Conservation (phyloP, 2,113 vertebrate genomes). For the Zapus hudsonius region DNA sequence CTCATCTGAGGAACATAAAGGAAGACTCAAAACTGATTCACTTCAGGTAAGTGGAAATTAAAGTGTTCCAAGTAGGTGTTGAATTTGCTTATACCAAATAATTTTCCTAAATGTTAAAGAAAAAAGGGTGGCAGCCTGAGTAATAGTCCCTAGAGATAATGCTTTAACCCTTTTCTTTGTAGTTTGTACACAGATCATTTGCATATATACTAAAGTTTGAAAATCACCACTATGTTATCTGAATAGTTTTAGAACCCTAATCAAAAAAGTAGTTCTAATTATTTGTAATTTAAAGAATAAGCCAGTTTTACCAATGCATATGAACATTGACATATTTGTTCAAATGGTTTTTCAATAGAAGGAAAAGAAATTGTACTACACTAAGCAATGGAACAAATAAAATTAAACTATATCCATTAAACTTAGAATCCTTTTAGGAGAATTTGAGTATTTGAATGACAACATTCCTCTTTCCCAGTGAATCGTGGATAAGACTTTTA, state of each 20-base stretch:
- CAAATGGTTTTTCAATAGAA: slow-evolving; percentile 12
- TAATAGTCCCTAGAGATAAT: neutral
- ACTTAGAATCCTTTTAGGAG: neutral
- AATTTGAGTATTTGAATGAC: slow-evolving; percentile 24
- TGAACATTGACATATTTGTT: slow-evolving; percentile 1
- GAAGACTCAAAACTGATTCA: slow-evolving; percentile 96
- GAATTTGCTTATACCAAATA: slow-evolving; percentile 17
- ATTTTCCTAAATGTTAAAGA: slow-evolving; percentile 23
- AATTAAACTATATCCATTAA: neutral
- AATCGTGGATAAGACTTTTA: neutral
- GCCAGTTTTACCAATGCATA: neutral
- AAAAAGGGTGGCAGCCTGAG: neutral
- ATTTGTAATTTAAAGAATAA: neutral
- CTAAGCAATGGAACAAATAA: neutral
- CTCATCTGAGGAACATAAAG: slow-evolving; percentile 99
- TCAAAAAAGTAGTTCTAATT: neutral
- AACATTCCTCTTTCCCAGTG: neutral
- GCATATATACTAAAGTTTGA: neutral
- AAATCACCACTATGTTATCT: neutral
- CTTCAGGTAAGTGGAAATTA: slow-evolving; percentile 90
- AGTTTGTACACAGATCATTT: neutral
- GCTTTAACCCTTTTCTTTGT: neutral
- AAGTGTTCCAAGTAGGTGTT: slow-evolving; percentile 10
- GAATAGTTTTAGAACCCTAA: neutral
- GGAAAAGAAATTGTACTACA: neutral